A percentile compares a stretch with the other conserved stretches of the same genome.
These are phyloP conservation scores for Drosophila orena DNA, from an alignment of 1,140 invertebrate genomes.

Conservation along the genomic window DNA sequence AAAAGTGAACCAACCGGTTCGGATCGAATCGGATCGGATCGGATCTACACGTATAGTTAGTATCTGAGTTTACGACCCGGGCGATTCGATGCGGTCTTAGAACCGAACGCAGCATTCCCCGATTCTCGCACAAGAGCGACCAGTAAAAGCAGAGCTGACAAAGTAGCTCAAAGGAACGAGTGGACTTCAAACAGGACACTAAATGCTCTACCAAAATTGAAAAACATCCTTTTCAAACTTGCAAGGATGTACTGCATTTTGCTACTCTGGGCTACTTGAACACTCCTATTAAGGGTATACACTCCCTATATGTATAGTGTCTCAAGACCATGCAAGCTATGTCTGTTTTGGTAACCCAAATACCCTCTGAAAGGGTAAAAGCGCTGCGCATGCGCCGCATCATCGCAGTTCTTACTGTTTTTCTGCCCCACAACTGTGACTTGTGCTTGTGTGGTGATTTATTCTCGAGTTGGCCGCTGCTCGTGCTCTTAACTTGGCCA, in stretches of 20 bases:
- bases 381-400: constrained; percentile 59
- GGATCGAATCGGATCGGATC: constrained; percentile 25
- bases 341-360: too few relatives aligned
- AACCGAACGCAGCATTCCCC: constrained; percentile 61
- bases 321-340: too few relatives aligned
- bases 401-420: constrained; percentile 25
- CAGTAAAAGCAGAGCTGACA: constrained; percentile 18
- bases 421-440: constrained; percentile 52
- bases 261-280: too few relatives aligned
- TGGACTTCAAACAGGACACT: too few relatives aligned
- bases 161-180: too few relatives aligned
- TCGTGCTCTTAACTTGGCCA: constrained; percentile 26
- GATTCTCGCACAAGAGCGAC: constrained; percentile 38
- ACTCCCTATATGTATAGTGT: too few relatives aligned
- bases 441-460: constrained; percentile 47
- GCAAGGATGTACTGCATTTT: too few relatives aligned
- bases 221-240: too few relatives aligned
- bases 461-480: constrained; percentile 25
- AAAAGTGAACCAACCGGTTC: constrained; percentile 79
- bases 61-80: constrained; percentile 72
- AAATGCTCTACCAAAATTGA: too few relatives aligned
- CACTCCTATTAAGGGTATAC: too few relatives aligned
- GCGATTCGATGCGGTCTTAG: too few relatives aligned
- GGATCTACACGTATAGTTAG: too few relatives aligned
- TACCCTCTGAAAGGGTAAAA: constrained; percentile 1